Conservation (phyloP, 2,797 vertebrate species). For the Peromyscus aztecus region DNA sequence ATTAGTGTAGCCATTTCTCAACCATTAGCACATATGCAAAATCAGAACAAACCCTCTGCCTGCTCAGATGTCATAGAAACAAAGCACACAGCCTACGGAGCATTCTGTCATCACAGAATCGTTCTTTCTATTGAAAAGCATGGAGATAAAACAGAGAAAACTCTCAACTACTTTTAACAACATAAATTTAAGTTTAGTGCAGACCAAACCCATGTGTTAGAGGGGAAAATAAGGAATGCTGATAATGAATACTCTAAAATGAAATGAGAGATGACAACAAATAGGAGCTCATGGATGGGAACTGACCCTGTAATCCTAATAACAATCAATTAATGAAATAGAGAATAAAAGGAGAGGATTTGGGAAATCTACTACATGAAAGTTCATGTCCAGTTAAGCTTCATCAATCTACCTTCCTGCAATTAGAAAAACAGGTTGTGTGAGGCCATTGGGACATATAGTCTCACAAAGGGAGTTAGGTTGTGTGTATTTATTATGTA, state of each 20-base stretch:
- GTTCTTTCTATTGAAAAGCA: conserved; percentile 27
- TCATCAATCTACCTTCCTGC: not conserved
- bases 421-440: not conserved
- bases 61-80: not conserved
- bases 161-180: not conserved
- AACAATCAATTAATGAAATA: not conserved
- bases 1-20: not conserved
- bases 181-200: conserved; percentile 8
- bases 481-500: not conserved
- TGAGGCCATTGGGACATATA: not conserved
- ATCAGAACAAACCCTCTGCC: not conserved
- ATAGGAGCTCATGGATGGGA: not conserved
- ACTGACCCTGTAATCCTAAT: not conserved
- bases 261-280: not conserved
- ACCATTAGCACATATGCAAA: not conserved
- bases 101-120: not conserved
- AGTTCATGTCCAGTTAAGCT: conserved; percentile 7
- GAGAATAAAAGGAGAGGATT: conserved; percentile 4
- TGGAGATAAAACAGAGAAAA: not conserved
- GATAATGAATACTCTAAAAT: not conserved
- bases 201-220: not conserved
- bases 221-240: not conserved
- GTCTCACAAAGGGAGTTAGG: not conserved
- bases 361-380: conserved; percentile 3
- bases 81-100: not conserved